Base-by-base conservation (phyloP, 1,140 invertebrate genomes). In the Meloidogyne exigua region DNA sequence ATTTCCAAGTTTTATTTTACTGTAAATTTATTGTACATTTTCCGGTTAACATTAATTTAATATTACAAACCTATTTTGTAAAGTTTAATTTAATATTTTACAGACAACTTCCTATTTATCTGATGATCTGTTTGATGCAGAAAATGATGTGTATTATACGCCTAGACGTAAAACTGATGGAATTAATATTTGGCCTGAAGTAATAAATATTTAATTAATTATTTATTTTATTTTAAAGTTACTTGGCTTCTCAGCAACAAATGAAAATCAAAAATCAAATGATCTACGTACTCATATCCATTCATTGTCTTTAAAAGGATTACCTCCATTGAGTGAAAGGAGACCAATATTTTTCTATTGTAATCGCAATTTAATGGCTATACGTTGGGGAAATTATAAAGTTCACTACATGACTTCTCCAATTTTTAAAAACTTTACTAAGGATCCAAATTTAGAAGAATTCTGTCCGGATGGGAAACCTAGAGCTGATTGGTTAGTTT, bases 341-440 rank as follows among this genome's bases (percentile, higher is more conserved):
- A 70, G 85, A 15, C 85, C 85, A 13, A 84, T 86, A 67, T 87
- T 85, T 70, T 86, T 87, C 76, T 86, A 86, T 69, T 86, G 85
- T 76, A 86, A 86, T 73, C 69, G 76, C 11, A 74, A 87, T 63
- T 66, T 86, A 25, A 86, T 86, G 85, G 85, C 84, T n/a, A 76
- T 86, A 39, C 79, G 85, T 42, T 84, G 72, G 72, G 82, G 84
- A 65, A 72, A 86, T 32, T 86, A 81, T 69, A 86, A 86, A 73
- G 76, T 87, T n/a, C 85, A 86, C 66, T 86, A 81, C 76, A 86
- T 83, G 70, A 86, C 85, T 7, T 86, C 85, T 1, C 86, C 83
- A 11, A 87, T 86, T 36, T 86, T 86, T 78, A 70, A 80, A 57
- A 86, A 86, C 76, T 85, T 71, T 68, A 76, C 84, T 26, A 72